These are phyloP conservation scores for Actinopyga echinites DNA, from an alignment of 53 echinoderm and acorn worm species.

Conservation along the genomic window DNA sequence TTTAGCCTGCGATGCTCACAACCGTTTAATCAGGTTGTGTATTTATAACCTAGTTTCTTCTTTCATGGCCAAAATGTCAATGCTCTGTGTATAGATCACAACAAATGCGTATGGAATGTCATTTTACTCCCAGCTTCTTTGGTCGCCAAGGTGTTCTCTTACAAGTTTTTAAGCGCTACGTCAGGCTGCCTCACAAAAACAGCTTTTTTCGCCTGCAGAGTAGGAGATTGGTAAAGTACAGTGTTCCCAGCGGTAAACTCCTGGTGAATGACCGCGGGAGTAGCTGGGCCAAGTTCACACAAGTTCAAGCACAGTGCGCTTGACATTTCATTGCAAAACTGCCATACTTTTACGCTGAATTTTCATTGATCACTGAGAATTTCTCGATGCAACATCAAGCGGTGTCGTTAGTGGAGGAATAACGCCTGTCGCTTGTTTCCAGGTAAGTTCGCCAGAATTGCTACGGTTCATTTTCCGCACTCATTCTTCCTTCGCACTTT, in stretches of 20 bases:
- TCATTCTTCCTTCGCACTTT: too few species aligned
- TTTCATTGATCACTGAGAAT: conserved; percentile 38
- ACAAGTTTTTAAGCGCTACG: conserved; percentile 43
- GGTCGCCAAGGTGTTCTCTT: conserved; percentile 41
- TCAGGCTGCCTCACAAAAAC: conserved; percentile 44
- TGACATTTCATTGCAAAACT: conserved; percentile 43
- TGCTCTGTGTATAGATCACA: conserved; percentile 49
- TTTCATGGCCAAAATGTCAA: conserved; percentile 53
- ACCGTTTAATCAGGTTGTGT: conserved; percentile 52
- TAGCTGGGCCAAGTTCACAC: conserved; percentile 53
- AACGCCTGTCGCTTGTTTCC: conserved; percentile 11
- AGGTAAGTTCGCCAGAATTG: conserved; percentile 1
- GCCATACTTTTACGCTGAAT: conserved; percentile 39
- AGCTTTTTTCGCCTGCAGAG: conserved; percentile 41
- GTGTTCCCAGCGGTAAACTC: conserved; percentile 49
- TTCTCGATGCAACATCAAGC: conserved; percentile 38
- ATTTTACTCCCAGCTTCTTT: conserved; percentile 44
- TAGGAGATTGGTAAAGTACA: conserved; percentile 49
- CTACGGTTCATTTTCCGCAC: too few species aligned
- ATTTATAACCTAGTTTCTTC: conserved; percentile 50
- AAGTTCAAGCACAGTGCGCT: conserved; percentile 50
- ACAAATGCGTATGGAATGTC: conserved; percentile 48
- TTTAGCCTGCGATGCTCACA: conserved; percentile 7
- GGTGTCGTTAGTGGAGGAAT: conserved; percentile 34
- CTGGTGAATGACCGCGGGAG: conserved; percentile 46